Base-by-base conservation (phyloP, 2,888 invertebrate genomes). In the Gasteruption jaculator region DNA sequence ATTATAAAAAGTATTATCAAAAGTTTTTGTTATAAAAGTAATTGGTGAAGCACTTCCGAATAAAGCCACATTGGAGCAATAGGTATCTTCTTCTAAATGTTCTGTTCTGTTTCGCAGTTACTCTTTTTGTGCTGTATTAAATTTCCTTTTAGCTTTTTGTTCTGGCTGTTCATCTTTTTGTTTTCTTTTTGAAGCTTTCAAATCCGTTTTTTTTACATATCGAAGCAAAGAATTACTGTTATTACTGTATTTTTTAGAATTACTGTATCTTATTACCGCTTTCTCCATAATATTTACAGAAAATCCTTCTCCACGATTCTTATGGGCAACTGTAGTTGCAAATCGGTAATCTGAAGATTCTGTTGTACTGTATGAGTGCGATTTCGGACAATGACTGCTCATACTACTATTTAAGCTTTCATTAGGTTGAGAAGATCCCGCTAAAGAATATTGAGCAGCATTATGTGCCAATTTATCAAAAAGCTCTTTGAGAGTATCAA, bases 291-390 rank as follows among this genome's bases (percentile, higher is more conserved):
- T n/a, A n/a, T n/a, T n/a, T n/a, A n/a, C n/a, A n/a, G n/a, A n/a
- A n/a, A n/a, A 35, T 19, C 25, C 25, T 35, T 22, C 35, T 3
- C 35, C 35, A 15, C 22, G 20, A 18, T 40, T 40, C 31, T 39
- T 39, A 20, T 39, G 39, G 14, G 31, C 31, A 11, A 40, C 32
- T 30, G 39, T 39, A 40, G 24, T 24, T 24, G 35, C 35, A 22
- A 35, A 35, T 16, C 40, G 19, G 19, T 33, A 31, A 27, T 33
- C 32, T 4, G 40, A n/a, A 6, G 21, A 31, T 22, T 5, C 24
- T 15, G 18, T 27, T 24, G 25, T 33, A 24, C 39, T 39, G 24
- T 33, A 24, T 21, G 31, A 40, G 15, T 24, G 14, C 33, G 22
- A 31, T 40, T 40, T 33, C 7, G 40, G 33, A 20, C 24, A 24